Evolutionary conservation across 2,797 vertebrate species (phyloP).

Genomic region (Muscicapa striata): DNA sequence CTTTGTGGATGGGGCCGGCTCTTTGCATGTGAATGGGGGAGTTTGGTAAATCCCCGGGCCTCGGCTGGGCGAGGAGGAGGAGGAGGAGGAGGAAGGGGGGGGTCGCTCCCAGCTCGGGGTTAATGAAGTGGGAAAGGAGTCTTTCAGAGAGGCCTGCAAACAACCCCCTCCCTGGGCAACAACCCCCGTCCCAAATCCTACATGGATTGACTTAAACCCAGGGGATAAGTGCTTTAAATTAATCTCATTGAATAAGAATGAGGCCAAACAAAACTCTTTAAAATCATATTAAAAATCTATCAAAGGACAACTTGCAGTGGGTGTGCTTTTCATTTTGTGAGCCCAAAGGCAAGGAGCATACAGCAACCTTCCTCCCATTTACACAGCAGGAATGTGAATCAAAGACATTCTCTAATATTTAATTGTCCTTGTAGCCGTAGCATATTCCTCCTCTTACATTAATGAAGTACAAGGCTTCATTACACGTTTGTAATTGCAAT

Average conservation of each 20-base stretch:
- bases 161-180: slow-evolving; percentile 34
- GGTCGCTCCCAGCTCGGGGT: slow-evolving; percentile 91
- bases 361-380: slow-evolving; percentile 70
- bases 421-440: slow-evolving; percentile 76
- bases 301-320: slow-evolving; percentile 89
- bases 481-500: slow-evolving; percentile 72
- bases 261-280: slow-evolving; percentile 91
- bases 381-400: slow-evolving; percentile 78
- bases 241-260: slow-evolving; percentile 97
- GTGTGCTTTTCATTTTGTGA: slow-evolving; percentile 74
- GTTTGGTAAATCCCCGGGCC: slow-evolving; percentile 87
- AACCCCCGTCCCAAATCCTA: slow-evolving; percentile 81
- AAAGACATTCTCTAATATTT: slow-evolving; percentile 75
- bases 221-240: slow-evolving; percentile 97
- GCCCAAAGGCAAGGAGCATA: slow-evolving; percentile 43
- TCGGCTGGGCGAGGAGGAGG: slow-evolving; percentile 69
- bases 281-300: slow-evolving; percentile 98
- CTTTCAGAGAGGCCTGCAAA: slow-evolving; percentile 86
- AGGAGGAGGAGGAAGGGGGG: not conserved
- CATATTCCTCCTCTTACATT: slow-evolving; percentile 68
- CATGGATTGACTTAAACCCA: slow-evolving; percentile 90
- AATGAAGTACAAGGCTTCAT: slow-evolving; percentile 78
- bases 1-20: slow-evolving; percentile 77
- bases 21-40: slow-evolving; percentile 94
- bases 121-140: slow-evolving; percentile 99